phyloP scores from a whole-genome alignment of 2,888 invertebrate species.

The Micropterix aruncella region DNA sequence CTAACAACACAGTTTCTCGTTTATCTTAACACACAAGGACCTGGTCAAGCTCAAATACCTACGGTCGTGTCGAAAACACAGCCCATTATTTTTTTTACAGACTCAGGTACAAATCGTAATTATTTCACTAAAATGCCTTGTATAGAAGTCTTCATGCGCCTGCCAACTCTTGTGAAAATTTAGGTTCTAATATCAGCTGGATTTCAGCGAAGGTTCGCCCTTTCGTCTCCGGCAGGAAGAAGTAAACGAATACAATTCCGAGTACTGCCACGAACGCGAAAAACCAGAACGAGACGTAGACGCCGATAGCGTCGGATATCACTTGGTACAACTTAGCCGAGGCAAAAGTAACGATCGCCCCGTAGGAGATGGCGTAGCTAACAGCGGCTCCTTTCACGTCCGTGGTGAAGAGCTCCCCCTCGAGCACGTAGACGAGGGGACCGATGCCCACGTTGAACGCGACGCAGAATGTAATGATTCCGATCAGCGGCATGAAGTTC shows the following conservation, averaged over 20 bases:
- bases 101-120: too few species aligned
- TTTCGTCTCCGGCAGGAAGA: background rate
- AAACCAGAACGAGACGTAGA: background rate
- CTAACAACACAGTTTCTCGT: too few species aligned
- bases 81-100: too few species aligned
- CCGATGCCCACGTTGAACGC: background rate
- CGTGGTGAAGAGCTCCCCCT: background rate
- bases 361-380: background rate
- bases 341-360: background rate
- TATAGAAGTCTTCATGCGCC: too few species aligned
- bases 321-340: background rate
- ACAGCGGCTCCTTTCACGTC: background rate
- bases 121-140: too few species aligned
- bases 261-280: background rate
- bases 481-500: background rate
- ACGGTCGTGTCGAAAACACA: too few species aligned
- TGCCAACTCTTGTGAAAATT: too few species aligned
- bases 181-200: too few species aligned
- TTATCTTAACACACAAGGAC: too few species aligned
- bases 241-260: background rate
- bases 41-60: too few species aligned
- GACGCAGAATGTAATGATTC: background rate
- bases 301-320: background rate
- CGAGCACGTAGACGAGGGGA: background rate
- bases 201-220: background rate